These are phyloP conservation scores for Gallinago solitaria DNA, from an alignment of 2,797 vertebrate species.

Conservation along the genomic window DNA sequence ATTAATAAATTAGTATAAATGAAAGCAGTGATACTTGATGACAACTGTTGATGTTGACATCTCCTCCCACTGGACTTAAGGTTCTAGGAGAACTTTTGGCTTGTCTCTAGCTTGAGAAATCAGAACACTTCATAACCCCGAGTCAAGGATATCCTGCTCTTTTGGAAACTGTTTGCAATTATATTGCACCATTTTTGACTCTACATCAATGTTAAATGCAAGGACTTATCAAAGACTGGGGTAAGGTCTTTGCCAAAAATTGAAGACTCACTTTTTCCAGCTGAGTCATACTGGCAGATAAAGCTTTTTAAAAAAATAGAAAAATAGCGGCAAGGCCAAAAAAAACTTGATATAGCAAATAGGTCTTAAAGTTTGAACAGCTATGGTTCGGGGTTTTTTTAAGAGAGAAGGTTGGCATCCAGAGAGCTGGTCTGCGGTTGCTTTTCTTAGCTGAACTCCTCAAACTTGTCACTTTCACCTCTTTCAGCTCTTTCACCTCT, in stretches of 20 bases:
- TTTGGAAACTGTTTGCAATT: background rate
- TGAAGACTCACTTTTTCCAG: constrained; percentile 27
- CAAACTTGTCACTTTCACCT: background rate
- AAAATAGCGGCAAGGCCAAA: background rate
- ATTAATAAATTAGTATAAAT: background rate
- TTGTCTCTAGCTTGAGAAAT: background rate
- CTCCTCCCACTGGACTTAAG: background rate
- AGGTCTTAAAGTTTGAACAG: background rate
- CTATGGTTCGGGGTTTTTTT: background rate
- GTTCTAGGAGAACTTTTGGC: background rate
- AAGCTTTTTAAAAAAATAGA: background rate
- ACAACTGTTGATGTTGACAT: background rate
- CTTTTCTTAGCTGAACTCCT: constrained; percentile 30
- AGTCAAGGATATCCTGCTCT: background rate
- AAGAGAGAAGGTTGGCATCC: background rate
- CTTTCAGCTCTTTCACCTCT: background rate
- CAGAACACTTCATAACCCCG: fast-evolving
- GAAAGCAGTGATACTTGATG: background rate
- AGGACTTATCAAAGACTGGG: background rate
- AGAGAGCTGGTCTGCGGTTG: background rate
- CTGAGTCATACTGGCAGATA: constrained; percentile 38
- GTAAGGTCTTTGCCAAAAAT: constrained; percentile 4
- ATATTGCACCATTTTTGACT: background rate
- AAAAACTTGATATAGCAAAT: background rate
- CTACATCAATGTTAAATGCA: background rate